Evolutionary conservation across 2,888 invertebrate species (phyloP), one percentile per base, ranked within the genome.

Genomic region (Poecilus cupreus): DNA sequence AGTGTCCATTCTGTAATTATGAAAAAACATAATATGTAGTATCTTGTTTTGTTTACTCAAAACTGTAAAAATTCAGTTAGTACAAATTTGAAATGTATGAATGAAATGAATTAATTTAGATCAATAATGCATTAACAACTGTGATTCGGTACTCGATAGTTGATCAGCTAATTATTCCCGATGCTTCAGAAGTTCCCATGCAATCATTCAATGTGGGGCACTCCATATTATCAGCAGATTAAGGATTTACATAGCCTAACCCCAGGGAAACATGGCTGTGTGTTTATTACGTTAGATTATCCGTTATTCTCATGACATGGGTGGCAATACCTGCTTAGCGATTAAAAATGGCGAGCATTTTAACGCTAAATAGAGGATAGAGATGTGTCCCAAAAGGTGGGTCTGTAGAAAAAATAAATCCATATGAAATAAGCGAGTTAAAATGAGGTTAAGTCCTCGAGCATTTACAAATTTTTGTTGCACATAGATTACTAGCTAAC

Each of bases 211-310:
- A 51, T 37, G 8, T 57, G 76, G 20, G 8, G 20, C 0, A 57
- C 57, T 76, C 13, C 6, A 57, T 76, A 76, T 76, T 76, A 76
- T 76, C 57, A 18, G 75, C 5, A 76, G 76, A 76, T 76, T 76
- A 57, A 76, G 57, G 57, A 76, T 76, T 76, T 76, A 76, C 57
- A 57, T 76, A 37, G 49, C 49, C 46, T 24, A 46, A 51, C 26
- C 74, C 46, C 24, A n/a, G 49, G 49, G 72, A 72, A 49, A 24
- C n/a, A 57, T 57, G 2, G 1, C 11, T 16, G n/a, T 32, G 24
- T 72, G 76, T 76, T 76, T 76, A 76, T 76, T 76, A 76, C 54
- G 37, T 0, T 57, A 76, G 76, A 76, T 76, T 76, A 76, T 39
- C 76, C 76, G 57, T 57, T 75, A 22, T 26, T 75, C 39, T 10